Base-by-base conservation (phyloP, 1,140 invertebrate species). In the Drosophila ogumai region DNA sequence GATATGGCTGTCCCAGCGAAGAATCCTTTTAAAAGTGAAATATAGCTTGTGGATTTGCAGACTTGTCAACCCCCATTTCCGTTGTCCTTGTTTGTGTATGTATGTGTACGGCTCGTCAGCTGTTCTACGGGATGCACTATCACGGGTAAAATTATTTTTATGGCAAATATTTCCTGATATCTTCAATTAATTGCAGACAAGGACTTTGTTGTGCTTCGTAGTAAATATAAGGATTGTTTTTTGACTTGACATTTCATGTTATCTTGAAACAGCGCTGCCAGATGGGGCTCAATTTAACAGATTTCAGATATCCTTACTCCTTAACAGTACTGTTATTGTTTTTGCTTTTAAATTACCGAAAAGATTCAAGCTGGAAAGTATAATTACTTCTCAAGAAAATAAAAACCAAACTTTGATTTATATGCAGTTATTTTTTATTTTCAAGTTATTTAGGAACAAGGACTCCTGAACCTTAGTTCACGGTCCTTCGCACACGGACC, bases 401-500 rank as follows among this genome's bases (percentile, higher is more conserved):
- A 15, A 28, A 28, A 49, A n/a, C 8, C 28, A 28, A 49, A 0
- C 25, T 28, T n/a, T 3, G 2, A 34, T 34, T 34, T 8, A 5
- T 52, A 0, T 34, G 49, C 49, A 52, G 17, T 34, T 34, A n/a
- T n/a, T 19, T 34, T 34, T 52, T 52, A 52, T 52, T 52, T 52
- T 52, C 17, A 52, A 19, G 44, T 0, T 47, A 8, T 34, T 34
- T 49, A 9, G 6, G 12, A 31, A 13, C 12, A 52, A 12, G 9
- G 47, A 17, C 25, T 28, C 25, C 25, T 28, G 5, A 28, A 28
- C 25, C 50, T 66, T 0, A 68, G 65, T 28, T 66, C n/a, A 15
- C 43, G 0, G 50, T 71, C 43, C 66, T 72, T 28, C 68, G 68
- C n/a, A 72, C 65, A 7, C 68, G 68, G 19, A 71, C 68, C 28